These are phyloP conservation scores for Oriolus oriolus DNA, from an alignment of 2,113 vertebrate genomes.

Conservation along the genomic window DNA sequence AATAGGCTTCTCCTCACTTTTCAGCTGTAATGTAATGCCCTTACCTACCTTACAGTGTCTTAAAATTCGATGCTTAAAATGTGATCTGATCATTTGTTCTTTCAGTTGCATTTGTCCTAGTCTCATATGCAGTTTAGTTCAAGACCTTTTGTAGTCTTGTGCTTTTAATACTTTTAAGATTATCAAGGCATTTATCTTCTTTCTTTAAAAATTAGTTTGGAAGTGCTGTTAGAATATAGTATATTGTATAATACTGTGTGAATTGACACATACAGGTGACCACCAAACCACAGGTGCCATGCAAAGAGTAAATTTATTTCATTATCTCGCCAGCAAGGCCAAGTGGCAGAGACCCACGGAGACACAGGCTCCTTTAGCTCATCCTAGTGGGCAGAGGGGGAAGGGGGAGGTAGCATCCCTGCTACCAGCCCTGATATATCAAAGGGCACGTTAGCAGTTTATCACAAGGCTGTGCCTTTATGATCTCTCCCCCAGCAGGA, in stretches of 20 bases:
- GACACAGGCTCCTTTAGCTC: not conserved
- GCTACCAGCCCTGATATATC: not conserved
- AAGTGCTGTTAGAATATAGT: not conserved
- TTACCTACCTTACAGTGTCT: not conserved
- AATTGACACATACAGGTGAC: not conserved
- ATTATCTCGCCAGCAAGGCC: rapidly evolving
- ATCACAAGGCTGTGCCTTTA: not conserved
- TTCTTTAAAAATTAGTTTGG: not conserved
- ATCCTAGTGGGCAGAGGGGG: not conserved
- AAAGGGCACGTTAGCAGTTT: not conserved
- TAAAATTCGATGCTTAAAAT: not conserved
- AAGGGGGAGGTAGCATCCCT: not conserved
- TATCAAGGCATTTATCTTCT: not conserved
- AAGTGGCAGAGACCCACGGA: not conserved
- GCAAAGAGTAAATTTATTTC: not conserved
- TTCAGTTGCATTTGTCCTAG: not conserved
- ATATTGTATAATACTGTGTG: not conserved
- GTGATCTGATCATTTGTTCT: not conserved
- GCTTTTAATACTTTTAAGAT: not conserved
- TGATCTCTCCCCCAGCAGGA: not conserved
- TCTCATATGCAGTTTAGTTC: not conserved
- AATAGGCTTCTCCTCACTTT: not conserved
- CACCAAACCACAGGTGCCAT: not conserved
- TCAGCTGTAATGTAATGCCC: not conserved
- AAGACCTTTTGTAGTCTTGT: not conserved